Conservation (phyloP, 2,797 vertebrate species). For the Ceryle rudis region DNA sequence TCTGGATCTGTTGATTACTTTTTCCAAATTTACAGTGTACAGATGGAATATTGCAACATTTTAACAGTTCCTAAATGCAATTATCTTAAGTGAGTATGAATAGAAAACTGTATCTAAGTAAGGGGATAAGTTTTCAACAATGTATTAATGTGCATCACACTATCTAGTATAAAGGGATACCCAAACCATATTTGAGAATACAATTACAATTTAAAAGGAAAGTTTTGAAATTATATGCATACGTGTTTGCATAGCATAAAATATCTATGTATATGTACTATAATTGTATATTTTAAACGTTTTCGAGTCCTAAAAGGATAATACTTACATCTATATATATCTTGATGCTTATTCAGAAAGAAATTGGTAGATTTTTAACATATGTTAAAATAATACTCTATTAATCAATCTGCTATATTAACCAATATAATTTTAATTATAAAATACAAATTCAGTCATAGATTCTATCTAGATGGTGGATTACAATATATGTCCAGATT, state of each 20-base stretch:
- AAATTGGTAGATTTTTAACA: neutral
- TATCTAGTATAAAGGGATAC: conserved; percentile 64
- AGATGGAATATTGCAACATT: conserved; percentile 61
- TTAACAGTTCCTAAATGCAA: conserved; percentile 70
- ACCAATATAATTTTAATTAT: neutral
- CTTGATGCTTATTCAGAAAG: conserved; percentile 28
- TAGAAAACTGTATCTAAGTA: conserved; percentile 66
- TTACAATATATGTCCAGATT: conserved; percentile 55
- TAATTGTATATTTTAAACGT: neutral
- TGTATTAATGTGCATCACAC: conserved; percentile 61
- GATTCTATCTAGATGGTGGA: neutral
- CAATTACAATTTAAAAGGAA: conserved; percentile 62
- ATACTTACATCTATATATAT: neutral
- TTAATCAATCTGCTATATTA: neutral
- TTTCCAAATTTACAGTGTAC: conserved; percentile 49
- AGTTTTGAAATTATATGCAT: conserved; percentile 52
- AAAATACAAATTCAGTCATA: neutral
- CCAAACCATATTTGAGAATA: conserved; percentile 45
- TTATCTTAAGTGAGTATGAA: conserved; percentile 55
- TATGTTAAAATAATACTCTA: conserved; percentile 10
- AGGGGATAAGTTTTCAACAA: conserved; percentile 61
- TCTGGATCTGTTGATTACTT: conserved; percentile 65
- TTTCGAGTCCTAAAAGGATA: conserved; percentile 43
- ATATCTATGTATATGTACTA: neutral
- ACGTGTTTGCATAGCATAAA: conserved; percentile 59